phyloP scores from a whole-genome alignment of 2,113 vertebrate species.

The Strix uralensis region DNA sequence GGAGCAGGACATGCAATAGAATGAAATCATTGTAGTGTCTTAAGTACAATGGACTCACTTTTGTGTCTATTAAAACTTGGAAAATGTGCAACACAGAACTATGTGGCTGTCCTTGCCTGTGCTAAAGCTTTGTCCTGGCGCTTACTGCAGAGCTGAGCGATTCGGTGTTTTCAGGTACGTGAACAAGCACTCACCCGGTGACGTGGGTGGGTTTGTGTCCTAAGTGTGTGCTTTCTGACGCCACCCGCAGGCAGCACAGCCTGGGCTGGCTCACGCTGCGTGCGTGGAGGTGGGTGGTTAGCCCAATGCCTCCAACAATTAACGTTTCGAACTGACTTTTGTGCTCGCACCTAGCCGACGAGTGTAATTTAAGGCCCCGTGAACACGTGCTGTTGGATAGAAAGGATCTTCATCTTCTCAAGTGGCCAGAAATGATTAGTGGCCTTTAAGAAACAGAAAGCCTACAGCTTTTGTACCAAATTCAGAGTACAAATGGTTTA shows the following conservation, averaged over 20 bases:
- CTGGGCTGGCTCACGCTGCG: rapidly evolving
- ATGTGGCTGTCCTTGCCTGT: neutral
- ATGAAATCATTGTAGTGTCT: slow-evolving; percentile 66
- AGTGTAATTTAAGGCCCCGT: neutral
- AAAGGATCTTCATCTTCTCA: neutral
- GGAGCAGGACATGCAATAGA: slow-evolving; percentile 65
- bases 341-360: neutral
- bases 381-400: neutral
- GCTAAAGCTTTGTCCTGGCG: rapidly evolving
- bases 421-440: neutral
- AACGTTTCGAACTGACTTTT: rapidly evolving
- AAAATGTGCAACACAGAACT: slow-evolving; percentile 37
- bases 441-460: neutral
- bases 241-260: neutral
- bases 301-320: neutral
- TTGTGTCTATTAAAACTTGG: slow-evolving; percentile 70
- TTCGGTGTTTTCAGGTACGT: rapidly evolving
- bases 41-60: slow-evolving; percentile 60
- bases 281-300: rapidly evolving
- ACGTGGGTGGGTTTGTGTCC: neutral
- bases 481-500: neutral
- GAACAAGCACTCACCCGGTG: neutral
- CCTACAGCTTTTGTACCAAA: neutral
- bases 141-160: neutral
- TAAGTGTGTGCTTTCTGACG: neutral